These are phyloP conservation scores for Lophochroa leadbeateri DNA, from an alignment of 2,113 vertebrate genomes.

Conservation along the genomic window DNA sequence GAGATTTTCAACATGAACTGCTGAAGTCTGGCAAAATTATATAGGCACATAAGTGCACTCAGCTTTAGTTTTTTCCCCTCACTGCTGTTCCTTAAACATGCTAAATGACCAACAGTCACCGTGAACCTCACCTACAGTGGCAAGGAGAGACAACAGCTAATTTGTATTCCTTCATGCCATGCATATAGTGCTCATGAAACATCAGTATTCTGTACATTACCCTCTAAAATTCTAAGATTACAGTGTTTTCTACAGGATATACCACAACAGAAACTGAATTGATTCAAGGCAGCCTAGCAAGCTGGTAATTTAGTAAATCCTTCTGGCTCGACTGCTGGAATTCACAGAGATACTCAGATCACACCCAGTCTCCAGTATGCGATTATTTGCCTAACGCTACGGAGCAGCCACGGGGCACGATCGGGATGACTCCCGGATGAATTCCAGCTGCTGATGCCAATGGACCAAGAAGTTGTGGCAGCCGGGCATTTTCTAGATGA, in stretches of 20 bases:
- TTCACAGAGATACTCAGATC: not conserved
- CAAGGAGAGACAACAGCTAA: not conserved
- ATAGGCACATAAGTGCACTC: not conserved
- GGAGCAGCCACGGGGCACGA: not conserved
- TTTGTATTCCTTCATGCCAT: not conserved
- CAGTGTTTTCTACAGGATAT: not conserved
- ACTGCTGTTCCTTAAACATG: accelerated
- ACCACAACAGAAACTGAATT: accelerated
- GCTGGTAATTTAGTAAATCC: not conserved
- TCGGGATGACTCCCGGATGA: accelerated
- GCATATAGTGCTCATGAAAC: not conserved
- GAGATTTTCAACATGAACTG: not conserved
- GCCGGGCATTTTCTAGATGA: not conserved
- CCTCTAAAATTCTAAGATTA: not conserved
- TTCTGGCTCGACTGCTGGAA: not conserved
- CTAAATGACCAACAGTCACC: not conserved
- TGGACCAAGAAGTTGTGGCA: not conserved
- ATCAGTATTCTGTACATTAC: accelerated
- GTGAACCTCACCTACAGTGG: not conserved
- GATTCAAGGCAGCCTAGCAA: not conserved
- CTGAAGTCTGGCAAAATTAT: not conserved
- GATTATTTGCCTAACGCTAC: not conserved
- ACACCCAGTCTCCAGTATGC: accelerated
- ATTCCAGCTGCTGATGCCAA: not conserved
- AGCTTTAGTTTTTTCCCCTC: not conserved